Evolutionary conservation across 2,888 invertebrate species (phyloP).

Genomic region (Hypselothyrea guttata): DNA sequence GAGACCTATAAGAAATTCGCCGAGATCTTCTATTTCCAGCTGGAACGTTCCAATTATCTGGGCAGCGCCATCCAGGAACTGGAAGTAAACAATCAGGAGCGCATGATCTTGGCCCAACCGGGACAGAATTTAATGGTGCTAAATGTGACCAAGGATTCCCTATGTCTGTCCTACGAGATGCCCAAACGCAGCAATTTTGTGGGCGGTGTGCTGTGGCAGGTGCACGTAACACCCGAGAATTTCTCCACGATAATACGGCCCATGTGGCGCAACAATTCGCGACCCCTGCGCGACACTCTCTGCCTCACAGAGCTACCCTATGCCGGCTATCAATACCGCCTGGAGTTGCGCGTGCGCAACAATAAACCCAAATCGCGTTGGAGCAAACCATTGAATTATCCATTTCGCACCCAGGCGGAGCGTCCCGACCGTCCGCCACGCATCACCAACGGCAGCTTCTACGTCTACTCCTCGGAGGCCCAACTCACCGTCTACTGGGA

Average conservation of each 20-base stretch:
- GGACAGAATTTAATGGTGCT: constrained; percentile 60
- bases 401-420: constrained; percentile 84
- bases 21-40: constrained; percentile 84
- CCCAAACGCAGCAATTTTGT: constrained; percentile 64
- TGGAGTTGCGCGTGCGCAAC: constrained; percentile 85
- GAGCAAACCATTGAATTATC: constrained; percentile 86
- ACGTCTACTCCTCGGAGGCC: constrained; percentile 85
- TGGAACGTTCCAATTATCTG: constrained; percentile 86
- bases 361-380: constrained; percentile 83
- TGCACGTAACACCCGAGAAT: constrained; percentile 66
- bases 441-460: constrained; percentile 89
- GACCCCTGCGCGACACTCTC: constrained; percentile 53
- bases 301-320: constrained; percentile 68
- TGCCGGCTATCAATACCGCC: constrained; percentile 84
- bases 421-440: constrained; percentile 87
- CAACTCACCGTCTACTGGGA: constrained; percentile 91
- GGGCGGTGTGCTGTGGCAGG: constrained; percentile 74
- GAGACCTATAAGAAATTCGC: constrained; percentile 83
- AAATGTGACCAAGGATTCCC: constrained; percentile 66
- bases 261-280: constrained; percentile 54
- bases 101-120: constrained; percentile 73
- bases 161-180: constrained; percentile 75
- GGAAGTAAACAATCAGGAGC: constrained; percentile 61
- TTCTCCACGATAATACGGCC: constrained; percentile 38
- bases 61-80: constrained; percentile 82